Base-by-base conservation (phyloP, 1,140 invertebrate genomes). In the Harpegnathos saltator region DNA sequence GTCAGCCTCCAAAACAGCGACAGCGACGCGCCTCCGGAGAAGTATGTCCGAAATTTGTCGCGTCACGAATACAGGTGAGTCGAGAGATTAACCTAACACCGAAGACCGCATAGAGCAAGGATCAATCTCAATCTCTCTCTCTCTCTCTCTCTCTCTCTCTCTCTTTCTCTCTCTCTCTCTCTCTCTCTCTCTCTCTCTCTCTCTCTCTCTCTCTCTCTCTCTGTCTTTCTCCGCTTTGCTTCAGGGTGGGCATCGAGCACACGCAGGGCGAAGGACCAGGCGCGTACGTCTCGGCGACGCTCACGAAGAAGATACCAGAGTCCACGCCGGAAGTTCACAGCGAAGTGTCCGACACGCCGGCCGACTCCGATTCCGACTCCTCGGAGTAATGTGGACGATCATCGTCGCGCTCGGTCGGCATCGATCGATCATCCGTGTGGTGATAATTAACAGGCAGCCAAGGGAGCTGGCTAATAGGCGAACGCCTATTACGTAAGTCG, bases 1-100 rank as follows among this genome's bases (percentile, higher is more conserved):
- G 98, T 99, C 26, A 98, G 98, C 84, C 96, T 99, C 80, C 96
- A 97, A 90, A 97, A 97, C 86, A 97, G 97, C 87, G 98, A 98
- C 94, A 97, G 96, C 66, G 98, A 98, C 84, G 97, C 98, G 90
- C 98, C 99, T 14, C 99, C 99, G 5, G 99, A 99, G 94, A 99
- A 99, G 95, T 99, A 99, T 95, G 99, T 99, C 7, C 96, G 98
- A 84, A 99, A 99, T 94, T 95, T 99, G 77, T 98, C 99, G n/a
- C 96, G 98, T 85, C 98, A 99, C 94, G 98, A 99, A 92, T 99
- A 99, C 95, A 97, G 96, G 97, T 97, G 93, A 95, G 95, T 75
- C 29, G 9, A 65, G 26, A 52, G 3, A 50, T 63, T 66, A 24
- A 59, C 29, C 4, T 11, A 56, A 38, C 7, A 19, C 11, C 17